Evolutionary conservation across 2,797 vertebrate genomes (phyloP).

Genomic region (Cheirogaleus major): DNA sequence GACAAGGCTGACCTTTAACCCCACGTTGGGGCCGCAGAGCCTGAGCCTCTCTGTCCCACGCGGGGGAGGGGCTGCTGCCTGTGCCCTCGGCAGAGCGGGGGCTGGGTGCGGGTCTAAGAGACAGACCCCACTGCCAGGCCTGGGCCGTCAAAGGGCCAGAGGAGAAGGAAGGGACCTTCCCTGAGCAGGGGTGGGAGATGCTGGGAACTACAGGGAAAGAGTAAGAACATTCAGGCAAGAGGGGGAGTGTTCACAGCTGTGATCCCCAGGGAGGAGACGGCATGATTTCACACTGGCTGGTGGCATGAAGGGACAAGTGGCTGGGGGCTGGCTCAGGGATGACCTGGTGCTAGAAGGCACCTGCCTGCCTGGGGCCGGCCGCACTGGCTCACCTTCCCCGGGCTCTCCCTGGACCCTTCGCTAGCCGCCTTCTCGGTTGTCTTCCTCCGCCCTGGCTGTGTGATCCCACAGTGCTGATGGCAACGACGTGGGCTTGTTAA

Average conservation of each 20-base stretch:
- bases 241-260: background rate
- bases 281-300: background rate
- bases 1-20: background rate
- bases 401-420: background rate
- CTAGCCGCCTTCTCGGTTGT: background rate
- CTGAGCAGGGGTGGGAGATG: too few species aligned
- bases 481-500: too few species aligned
- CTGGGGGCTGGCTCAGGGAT: background rate
- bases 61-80: background rate
- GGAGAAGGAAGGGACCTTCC: background rate
- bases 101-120: background rate
- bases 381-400: background rate
- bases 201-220: background rate
- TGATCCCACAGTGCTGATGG: background rate
- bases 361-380: background rate
- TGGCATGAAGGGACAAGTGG: too few species aligned
- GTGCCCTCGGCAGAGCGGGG: too few species aligned
- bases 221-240: background rate
- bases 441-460: background rate
- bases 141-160: background rate
- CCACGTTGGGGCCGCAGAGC: accelerated
- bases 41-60: too few species aligned
- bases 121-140: background rate
- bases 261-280: background rate
- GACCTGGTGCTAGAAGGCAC: background rate